Evolutionary conservation across 2,888 invertebrate genomes (phyloP).

Genomic region (Caenorhabditis doughertyi): DNA sequence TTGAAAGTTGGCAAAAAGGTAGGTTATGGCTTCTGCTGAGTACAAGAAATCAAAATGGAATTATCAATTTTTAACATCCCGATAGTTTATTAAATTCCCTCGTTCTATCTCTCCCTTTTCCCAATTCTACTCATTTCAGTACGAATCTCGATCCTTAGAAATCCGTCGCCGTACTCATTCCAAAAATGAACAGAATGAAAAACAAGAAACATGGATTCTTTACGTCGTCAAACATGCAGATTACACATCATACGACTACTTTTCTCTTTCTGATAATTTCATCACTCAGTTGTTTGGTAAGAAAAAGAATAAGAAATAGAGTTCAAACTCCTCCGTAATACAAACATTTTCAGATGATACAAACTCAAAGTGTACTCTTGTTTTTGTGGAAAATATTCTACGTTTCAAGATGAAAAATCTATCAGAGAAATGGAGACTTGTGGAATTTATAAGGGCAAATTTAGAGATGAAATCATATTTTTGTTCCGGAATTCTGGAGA

Average conservation of each 20-base stretch:
- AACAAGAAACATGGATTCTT: constrained; percentile 35
- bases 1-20: constrained; percentile 25
- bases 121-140: constrained; percentile 12
- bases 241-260: constrained; percentile 50
- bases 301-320: not conserved
- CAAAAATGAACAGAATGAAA: constrained; percentile 12
- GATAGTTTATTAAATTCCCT: not conserved
- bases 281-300: constrained; percentile 48
- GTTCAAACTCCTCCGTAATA: not conserved
- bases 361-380: constrained; percentile 36
- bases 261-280: constrained; percentile 24
- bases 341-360: constrained; percentile 49
- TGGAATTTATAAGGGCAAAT: constrained; percentile 24
- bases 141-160: constrained; percentile 20
- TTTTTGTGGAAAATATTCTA: constrained; percentile 8
- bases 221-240: constrained; percentile 48
- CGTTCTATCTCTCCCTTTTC: not conserved
- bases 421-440: constrained; percentile 34
- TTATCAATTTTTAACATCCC: too few relatives aligned
- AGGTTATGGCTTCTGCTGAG: not conserved
- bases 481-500: not conserved
- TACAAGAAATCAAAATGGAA: too few relatives aligned
- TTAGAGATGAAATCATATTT: not conserved
- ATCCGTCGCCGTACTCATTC: not conserved
- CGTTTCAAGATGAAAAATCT: constrained; percentile 17